A percentile compares a stretch with the other conserved stretches of the same genome.
Evolutionary conservation across 2,888 invertebrate genomes (phyloP).

Genomic region (Ophion ventricosus): DNA sequence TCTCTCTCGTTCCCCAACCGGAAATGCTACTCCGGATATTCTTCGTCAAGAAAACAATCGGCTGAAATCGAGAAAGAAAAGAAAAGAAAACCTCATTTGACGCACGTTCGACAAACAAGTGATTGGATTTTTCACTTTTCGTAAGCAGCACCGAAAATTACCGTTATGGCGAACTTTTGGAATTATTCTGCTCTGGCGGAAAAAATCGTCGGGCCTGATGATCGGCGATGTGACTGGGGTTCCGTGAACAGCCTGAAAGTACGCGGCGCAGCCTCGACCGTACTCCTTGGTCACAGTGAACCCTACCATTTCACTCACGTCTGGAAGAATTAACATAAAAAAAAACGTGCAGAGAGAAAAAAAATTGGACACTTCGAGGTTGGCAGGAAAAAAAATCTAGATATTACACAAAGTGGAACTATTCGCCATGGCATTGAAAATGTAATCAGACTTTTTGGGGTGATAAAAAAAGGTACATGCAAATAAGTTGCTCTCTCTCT

Average conservation of each 20-base stretch:
- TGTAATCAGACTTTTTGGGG: too few relatives aligned
- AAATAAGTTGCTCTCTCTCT: too few relatives aligned
- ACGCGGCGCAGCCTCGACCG: conserved; percentile 94
- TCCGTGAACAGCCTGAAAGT: conserved; percentile 90
- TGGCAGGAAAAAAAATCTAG: not conserved
- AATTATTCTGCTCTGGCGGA: conserved; percentile 49
- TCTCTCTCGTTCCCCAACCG: not conserved
- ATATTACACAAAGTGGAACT: too few relatives aligned
- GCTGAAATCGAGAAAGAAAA: too few relatives aligned
- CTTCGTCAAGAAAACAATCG: too few relatives aligned
- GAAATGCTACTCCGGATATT: too few relatives aligned
- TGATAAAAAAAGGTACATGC: too few relatives aligned
- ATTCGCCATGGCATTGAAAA: too few relatives aligned
- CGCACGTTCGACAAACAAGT: too few relatives aligned
- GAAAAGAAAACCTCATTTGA: too few relatives aligned
- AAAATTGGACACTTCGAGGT: conserved; percentile 11
- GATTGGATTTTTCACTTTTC: too few relatives aligned
- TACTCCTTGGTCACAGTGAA: conserved; percentile 91
- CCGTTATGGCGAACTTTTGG: not conserved
- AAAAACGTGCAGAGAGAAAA: not conserved
- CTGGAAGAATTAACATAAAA: conserved; percentile 83
- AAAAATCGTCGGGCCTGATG: conserved; percentile 81
- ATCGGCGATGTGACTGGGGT: conserved; percentile 87
- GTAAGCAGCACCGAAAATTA: not conserved
- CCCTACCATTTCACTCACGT: conserved; percentile 88